Conservation (phyloP, 2,888 invertebrate species). For the Bursaphelenchus okinawaensis region DNA sequence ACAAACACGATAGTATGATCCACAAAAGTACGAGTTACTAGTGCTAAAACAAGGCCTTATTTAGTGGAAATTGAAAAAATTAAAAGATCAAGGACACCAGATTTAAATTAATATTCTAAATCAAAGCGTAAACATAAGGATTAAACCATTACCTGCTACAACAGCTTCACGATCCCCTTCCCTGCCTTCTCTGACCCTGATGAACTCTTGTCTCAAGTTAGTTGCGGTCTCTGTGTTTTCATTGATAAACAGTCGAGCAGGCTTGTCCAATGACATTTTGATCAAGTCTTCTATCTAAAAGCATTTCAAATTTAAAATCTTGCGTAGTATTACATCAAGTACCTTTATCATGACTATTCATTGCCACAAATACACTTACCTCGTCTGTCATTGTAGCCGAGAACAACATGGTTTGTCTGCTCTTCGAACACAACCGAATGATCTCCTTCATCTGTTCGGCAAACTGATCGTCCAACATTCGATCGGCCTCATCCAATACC, state of each 20-base stretch:
- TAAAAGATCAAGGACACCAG: neutral
- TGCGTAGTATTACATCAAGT: neutral
- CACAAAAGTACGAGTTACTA: constrained; percentile 80
- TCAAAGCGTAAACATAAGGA: neutral
- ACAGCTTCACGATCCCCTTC: constrained; percentile 88
- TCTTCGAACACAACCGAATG: constrained; percentile 80
- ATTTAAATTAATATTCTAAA: too few relatives aligned
- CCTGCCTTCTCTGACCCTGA: constrained; percentile 63
- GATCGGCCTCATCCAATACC: constrained; percentile 74
- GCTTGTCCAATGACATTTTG: constrained; percentile 82
- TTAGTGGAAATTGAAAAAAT: neutral
- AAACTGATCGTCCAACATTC: constrained; percentile 95
- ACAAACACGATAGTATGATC: constrained; percentile 90
- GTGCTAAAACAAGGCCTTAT: constrained; percentile 62
- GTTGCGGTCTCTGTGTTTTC: constrained; percentile 91
- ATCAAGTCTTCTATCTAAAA: constrained; percentile 74
- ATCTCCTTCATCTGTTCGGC: constrained; percentile 98
- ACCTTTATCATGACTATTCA: neutral
- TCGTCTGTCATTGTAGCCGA: constrained; percentile 99
- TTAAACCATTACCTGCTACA: constrained; percentile 48
- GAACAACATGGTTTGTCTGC: constrained; percentile 90
- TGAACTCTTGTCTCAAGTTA: constrained; percentile 86
- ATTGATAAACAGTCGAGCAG: constrained; percentile 89
- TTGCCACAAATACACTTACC: constrained; percentile 65
- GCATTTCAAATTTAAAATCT: too few relatives aligned